phyloP scores from a whole-genome alignment of 2,888 invertebrate genomes.

The Drosophila histrio region DNA sequence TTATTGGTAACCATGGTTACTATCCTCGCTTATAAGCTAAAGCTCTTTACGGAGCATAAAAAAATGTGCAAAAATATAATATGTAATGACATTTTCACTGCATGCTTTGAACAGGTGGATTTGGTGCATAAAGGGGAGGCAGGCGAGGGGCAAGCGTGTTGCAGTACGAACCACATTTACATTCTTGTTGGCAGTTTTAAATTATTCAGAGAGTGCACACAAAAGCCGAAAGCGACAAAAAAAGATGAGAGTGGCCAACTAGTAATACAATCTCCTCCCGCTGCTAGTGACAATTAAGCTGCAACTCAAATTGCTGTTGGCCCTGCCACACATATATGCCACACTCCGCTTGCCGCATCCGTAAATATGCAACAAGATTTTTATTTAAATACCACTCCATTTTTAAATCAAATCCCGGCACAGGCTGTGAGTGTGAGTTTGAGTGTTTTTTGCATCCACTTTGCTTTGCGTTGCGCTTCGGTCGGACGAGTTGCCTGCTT shows the following conservation, averaged over 20 bases:
- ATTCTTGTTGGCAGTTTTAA: conserved; percentile 76
- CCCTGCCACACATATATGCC: conserved; percentile 16
- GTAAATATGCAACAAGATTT: conserved; percentile 76
- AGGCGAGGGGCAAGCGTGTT: not conserved
- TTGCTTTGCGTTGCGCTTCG: conserved; percentile 15
- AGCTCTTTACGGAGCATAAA: not conserved
- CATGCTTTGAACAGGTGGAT: conserved; percentile 25
- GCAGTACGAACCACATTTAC: conserved; percentile 61
- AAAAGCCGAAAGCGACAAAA: conserved; percentile 48
- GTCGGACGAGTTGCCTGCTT: conserved; percentile 45
- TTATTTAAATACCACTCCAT: conserved; percentile 80
- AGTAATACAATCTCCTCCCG: not conserved
- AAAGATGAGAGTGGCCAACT: conserved; percentile 1
- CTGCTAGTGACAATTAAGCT: conserved; percentile 72
- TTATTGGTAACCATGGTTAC: not conserved
- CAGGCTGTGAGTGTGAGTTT: conserved; percentile 31
- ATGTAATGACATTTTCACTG: conserved; percentile 36
- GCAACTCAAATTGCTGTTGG: conserved; percentile 71
- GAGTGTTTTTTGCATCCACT: conserved; percentile 26
- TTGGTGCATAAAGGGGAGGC: not conserved
- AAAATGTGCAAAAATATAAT: conserved; percentile 1
- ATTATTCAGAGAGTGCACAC: conserved; percentile 71
- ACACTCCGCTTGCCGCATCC: conserved; percentile 12
- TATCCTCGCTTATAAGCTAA: not conserved
- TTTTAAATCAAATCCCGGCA: conserved; percentile 77